Percentiles rank a stretch among this genome's conserved stretches.
These are phyloP conservation scores for Actinopyga echinites DNA, from an alignment of 53 echinoderm and acorn worm species.

Conservation along the genomic window DNA sequence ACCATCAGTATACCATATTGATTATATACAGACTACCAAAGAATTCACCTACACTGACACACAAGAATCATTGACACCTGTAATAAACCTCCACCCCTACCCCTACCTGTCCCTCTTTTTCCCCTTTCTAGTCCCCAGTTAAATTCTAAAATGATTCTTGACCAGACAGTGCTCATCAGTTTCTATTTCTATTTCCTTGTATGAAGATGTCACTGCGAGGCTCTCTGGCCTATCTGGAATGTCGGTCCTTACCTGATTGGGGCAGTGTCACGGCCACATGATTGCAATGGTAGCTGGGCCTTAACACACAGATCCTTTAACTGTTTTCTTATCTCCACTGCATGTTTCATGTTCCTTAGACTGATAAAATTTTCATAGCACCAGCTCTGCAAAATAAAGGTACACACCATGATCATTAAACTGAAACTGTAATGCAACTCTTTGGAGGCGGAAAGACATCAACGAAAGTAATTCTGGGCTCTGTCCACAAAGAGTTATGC, in stretches of 20 bases:
- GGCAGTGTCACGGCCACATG: conserved; percentile 89
- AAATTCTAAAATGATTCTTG: too few relatives aligned
- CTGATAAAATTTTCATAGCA: conserved; percentile 92
- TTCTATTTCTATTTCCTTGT: too few relatives aligned
- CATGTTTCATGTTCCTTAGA: conserved; percentile 81
- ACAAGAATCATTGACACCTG: neutral
- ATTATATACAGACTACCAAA: too few relatives aligned
- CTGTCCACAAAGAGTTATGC: too few relatives aligned
- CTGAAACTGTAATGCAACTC: too few relatives aligned
- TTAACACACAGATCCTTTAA: conserved; percentile 79
- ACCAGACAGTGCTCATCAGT: too few relatives aligned
- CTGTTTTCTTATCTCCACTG: conserved; percentile 82
- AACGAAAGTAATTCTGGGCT: too few relatives aligned
- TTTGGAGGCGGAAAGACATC: too few relatives aligned
- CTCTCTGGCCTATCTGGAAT: neutral
- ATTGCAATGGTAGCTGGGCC: conserved; percentile 63
- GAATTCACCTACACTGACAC: too few relatives aligned
- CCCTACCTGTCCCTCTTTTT: neutral
- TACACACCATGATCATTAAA: too few relatives aligned
- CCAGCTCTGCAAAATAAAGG: conserved; percentile 67
- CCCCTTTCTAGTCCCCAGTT: neutral
- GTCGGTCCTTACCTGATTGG: conserved; percentile 64
- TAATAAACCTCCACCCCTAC: neutral
- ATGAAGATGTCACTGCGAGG: too few relatives aligned
- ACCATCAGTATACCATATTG: too few relatives aligned